Evolutionary conservation across 2,888 invertebrate genomes (phyloP), one percentile per base, ranked within the genome.

Genomic region (Caenorhabditis sp.): DNA sequence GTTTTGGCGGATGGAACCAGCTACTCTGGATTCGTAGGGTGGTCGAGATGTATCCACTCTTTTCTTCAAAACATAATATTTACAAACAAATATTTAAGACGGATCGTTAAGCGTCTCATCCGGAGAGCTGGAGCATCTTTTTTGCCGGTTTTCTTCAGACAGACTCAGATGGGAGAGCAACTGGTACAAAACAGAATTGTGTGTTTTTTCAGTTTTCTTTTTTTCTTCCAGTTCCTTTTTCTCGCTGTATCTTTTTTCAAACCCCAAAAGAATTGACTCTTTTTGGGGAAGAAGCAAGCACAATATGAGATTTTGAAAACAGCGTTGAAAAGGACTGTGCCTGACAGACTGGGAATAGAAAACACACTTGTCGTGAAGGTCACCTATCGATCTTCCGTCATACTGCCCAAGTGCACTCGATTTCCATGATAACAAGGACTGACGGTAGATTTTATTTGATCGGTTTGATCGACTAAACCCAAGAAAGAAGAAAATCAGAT

Each of bases 341-440:
- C 38, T 10, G 38, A 38, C 38, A 12, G 38, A 38, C 38, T 49
- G 66, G 31, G 44, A 19, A 56, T 35, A 58, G 61, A 66, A 69
- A 68, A 76, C 66, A 76, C 59, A 72, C 61, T 59, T 41, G n/a
- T 70, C 28, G 22, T 77, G 77, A 77, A 77, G 77, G 77, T 70
- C 77, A 70, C 47, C 44, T n/a, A 74, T 26, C 64, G 31, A 56
- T 74, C 64, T 54, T 56, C 12, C 26, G 6, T 31, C 5, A 31
- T 41, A 56, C 19, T 59, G 31, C 28, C 24, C 26, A 68, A 26
- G 41, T 61, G 47, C 51, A 59, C 76, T 77, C 19, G 31, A 41
- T 44, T 64, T 38, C 35, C 58, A 28, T 41, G 69, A 77, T 68
- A 61, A 77, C 38, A 66, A 10, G 31, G 24, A 5, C 41, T 41